Evolutionary conservation across 2,888 invertebrate species (phyloP), one percentile per base, ranked within the genome.

Genomic region (Perdita meconis): DNA sequence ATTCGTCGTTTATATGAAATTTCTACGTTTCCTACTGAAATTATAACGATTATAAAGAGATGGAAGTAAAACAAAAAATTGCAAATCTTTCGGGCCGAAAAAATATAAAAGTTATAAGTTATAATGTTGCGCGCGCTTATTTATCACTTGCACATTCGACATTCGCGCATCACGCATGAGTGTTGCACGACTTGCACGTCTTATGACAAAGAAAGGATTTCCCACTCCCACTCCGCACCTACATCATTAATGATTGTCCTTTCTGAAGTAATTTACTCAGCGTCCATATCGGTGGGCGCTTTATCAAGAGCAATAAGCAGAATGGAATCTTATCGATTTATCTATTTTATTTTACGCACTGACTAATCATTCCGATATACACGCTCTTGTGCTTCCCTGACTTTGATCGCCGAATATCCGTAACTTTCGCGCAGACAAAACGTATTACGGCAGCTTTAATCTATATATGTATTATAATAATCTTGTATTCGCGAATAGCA

Each of bases 261-360:
- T 64, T 36, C 50, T 67, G 22, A 50, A 78, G 36, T 40, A 71
- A 64, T 63, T 63, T 55, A 12, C 47, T 74, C 24, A 60, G 69
- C 74, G 70, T 72, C 67, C 65, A 56, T 68, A 68, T 47, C 22
- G 65, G 47, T 63, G 63, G 67, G 70, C 63, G 65, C 57, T 81
- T 87, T 88, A 87, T 88, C 85, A 59, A 51, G 22, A 47, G 22
- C 51, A 38, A 44, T 16, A 8, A 60, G 51, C 76, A 63, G 77
- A 76, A 82, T 78, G 67, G 22, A 71, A 76, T 74, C 84, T 88
- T 87, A 88, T 86, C 84, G 64, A 81, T 72, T 80, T 88, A 88
- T 88, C 88, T 84, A 40, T 4, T 64, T 42, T 24, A 67, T 56
- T 65, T 42, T 13, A 53, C 50, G 73, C 65, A 76, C 66, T 84